Evolutionary conservation across 2,888 invertebrate species (phyloP).

Genomic region (Lymantria dispar): DNA sequence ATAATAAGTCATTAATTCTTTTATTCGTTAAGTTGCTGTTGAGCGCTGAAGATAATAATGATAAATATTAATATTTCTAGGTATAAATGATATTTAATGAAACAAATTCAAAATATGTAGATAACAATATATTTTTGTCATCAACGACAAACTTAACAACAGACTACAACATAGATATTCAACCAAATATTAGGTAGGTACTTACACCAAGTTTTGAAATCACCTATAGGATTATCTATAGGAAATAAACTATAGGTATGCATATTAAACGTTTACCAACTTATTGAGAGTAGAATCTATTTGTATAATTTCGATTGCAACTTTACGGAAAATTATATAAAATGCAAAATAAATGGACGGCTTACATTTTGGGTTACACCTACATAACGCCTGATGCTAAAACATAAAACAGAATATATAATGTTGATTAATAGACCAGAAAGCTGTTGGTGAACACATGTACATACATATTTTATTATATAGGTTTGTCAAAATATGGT

Average conservation of each 20-base stretch:
- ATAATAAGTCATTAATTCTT: too few relatives aligned
- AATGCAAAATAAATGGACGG: conserved; percentile 73
- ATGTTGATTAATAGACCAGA: conserved; percentile 28
- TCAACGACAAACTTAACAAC: conserved; percentile 83
- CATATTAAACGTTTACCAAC: conserved; percentile 55
- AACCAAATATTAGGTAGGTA: conserved; percentile 55
- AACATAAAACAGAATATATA: neutral
- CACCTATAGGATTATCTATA: too few relatives aligned
- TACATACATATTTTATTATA: conserved; percentile 24
- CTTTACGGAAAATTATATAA: conserved; percentile 42
- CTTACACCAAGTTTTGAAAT: conserved; percentile 5
- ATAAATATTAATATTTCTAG: too few relatives aligned
- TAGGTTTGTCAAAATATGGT: conserved; percentile 5
- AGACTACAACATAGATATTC: conserved; percentile 78
- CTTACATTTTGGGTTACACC: conserved; percentile 48
- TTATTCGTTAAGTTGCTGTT: too few relatives aligned
- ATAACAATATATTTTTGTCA: conserved; percentile 82
- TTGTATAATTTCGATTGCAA: conserved; percentile 1
- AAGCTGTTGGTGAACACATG: conserved; percentile 54
- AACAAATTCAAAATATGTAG: conserved; percentile 54
- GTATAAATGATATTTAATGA: neutral
- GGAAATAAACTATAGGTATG: conserved; percentile 8
- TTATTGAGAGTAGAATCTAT: conserved; percentile 45
- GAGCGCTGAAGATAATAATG: too few relatives aligned
- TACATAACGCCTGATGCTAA: conserved; percentile 3